phyloP scores from a whole-genome alignment of 23 tunicate genomes.

The Corella eumyota region DNA sequence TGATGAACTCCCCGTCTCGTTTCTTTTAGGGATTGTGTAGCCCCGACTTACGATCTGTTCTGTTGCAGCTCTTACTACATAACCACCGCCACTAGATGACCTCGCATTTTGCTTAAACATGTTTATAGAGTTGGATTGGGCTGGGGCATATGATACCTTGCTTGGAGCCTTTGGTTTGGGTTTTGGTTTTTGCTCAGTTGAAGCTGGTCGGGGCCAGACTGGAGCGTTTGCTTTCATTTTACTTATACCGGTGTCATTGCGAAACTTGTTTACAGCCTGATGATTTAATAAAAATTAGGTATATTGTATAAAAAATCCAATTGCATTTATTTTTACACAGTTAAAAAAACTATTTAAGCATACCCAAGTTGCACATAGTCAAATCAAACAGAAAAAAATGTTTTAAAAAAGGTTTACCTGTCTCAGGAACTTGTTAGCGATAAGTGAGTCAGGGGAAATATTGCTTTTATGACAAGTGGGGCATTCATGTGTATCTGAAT shows the following conservation, averaged over 20 bases:
- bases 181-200: slow-evolving; percentile 36
- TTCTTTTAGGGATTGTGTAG: slow-evolving; percentile 17
- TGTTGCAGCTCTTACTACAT: slow-evolving; percentile 55
- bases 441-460: slow-evolving; percentile 81
- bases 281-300: not conserved
- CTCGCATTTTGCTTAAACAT: not conserved
- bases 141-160: slow-evolving; percentile 68
- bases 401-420: slow-evolving; percentile 29
- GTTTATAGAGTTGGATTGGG: slow-evolving; percentile 12
- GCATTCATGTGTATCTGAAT: slow-evolving; percentile 79
- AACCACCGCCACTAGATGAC: slow-evolving; percentile 10
- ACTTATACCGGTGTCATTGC: slow-evolving; percentile 73
- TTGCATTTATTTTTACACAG: not conserved
- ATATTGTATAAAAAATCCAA: not conserved
- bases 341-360: not conserved
- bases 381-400: not conserved
- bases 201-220: slow-evolving; percentile 93
- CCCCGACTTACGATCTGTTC: slow-evolving; percentile 30
- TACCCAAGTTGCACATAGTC: not conserved
- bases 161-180: slow-evolving; percentile 20
- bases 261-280: slow-evolving; percentile 79
- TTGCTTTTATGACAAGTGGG: slow-evolving; percentile 71
- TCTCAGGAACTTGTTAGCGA: slow-evolving; percentile 71
- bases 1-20: slow-evolving; percentile 24
- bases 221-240: slow-evolving; percentile 63